A percentile compares a stretch with the other conserved stretches of the same genome.
phyloP scores from a whole-genome alignment of 1,140 invertebrate genomes.

The Trinorchestia longiramus region DNA sequence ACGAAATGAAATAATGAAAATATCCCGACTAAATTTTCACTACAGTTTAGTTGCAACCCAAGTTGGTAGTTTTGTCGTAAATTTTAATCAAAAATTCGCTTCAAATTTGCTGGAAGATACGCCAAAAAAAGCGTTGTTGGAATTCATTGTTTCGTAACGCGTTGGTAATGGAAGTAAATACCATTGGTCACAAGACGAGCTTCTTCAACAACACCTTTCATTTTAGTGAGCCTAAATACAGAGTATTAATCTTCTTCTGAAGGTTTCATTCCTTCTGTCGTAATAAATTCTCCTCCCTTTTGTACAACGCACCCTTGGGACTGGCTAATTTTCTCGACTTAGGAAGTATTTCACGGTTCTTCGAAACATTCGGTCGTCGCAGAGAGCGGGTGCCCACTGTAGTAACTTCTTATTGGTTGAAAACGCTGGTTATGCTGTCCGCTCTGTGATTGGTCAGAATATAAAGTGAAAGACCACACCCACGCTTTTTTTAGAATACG shows the following conservation, averaged over 20 bases:
- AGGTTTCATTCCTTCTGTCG: conserved; percentile 28
- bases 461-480: background rate
- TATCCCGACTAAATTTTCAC: background rate
- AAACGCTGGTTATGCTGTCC: background rate
- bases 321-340: background rate
- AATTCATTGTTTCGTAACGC: background rate
- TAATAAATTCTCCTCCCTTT: conserved; percentile 17
- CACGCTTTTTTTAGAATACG: background rate
- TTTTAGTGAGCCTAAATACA: conserved; percentile 33
- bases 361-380: background rate
- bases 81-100: background rate
- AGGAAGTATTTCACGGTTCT: conserved; percentile 8
- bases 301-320: conserved; percentile 10
- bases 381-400: background rate
- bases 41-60: background rate
- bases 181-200: too few species aligned
- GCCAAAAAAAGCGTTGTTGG: background rate
- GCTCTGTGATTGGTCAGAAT: background rate
- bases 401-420: background rate
- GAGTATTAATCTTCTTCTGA: conserved; percentile 23
- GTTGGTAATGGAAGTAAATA: background rate
- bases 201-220: conserved; percentile 10
- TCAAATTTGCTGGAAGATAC: background rate
- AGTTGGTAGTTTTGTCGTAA: background rate
- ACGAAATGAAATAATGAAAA: background rate